Conservation (phyloP, 2,888 invertebrate genomes). For the Nomada flava region DNA sequence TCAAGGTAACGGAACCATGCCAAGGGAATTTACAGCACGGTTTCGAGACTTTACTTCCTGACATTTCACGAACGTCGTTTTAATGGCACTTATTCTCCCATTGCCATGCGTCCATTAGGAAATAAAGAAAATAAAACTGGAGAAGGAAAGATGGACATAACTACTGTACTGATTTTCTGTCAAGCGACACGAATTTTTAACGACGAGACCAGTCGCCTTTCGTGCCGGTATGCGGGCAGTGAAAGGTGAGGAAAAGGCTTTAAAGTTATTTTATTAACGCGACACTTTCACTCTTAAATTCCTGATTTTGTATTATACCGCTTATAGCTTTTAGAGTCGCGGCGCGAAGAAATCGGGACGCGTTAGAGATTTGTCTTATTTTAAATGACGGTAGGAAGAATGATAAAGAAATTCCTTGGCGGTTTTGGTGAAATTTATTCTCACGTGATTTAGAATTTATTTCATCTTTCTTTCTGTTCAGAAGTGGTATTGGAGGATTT, state of each 20-base stretch:
- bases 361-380: too few species aligned
- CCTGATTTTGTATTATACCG: not conserved
- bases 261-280: not conserved
- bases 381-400: too few species aligned
- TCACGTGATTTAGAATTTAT: too few species aligned
- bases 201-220: not conserved
- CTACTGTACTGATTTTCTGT: not conserved
- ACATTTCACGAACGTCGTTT: conserved; percentile 30
- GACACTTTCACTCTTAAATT: conserved; percentile 8
- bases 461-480: too few species aligned
- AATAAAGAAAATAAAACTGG: not conserved
- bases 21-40: conserved; percentile 30
- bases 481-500: too few species aligned
- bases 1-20: conserved; percentile 50
- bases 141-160: not conserved
- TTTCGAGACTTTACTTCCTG: conserved; percentile 34
- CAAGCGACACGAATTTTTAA: not conserved
- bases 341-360: too few species aligned
- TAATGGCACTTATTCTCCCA: not conserved
- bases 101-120: not conserved
- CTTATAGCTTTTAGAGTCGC: too few species aligned
- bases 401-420: too few species aligned
- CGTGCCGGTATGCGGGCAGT: not conserved
- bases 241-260: not conserved
- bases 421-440: too few species aligned